Conservation (phyloP, 2,113 vertebrate genomes). For the Pelecanus crispus region DNA sequence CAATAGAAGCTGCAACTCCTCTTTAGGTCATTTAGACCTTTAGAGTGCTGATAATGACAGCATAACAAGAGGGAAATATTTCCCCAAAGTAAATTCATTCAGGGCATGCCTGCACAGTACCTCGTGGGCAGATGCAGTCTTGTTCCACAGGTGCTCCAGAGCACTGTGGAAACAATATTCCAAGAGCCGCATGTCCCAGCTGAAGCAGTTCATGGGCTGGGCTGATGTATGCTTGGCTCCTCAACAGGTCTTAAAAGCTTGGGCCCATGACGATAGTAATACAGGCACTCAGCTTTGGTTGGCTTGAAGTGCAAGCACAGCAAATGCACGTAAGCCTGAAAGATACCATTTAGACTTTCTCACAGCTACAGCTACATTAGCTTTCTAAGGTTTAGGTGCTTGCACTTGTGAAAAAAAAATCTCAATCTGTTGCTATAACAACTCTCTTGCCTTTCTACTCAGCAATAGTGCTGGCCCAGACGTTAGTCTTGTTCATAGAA, state of each 20-base stretch:
- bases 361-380: neutral
- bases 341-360: neutral
- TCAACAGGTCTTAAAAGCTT: neutral
- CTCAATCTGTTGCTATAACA: neutral
- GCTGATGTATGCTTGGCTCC: neutral
- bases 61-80: neutral
- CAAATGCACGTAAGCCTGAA: neutral
- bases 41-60: neutral
- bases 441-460: neutral
- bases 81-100: neutral
- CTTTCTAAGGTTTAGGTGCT: neutral
- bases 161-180: fast-evolving
- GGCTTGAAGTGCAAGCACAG: neutral
- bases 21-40: neutral
- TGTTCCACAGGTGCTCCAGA: fast-evolving
- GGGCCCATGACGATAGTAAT: fast-evolving
- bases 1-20: neutral
- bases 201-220: neutral
- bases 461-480: neutral
- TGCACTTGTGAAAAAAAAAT: neutral
- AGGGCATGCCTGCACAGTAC: neutral
- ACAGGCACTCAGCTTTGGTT: neutral
- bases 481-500: too few species aligned
- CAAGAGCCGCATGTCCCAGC: fast-evolving
- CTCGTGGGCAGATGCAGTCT: neutral